Base-by-base conservation (phyloP, 2,113 vertebrate genomes). In the Anas platyrhynchos region DNA sequence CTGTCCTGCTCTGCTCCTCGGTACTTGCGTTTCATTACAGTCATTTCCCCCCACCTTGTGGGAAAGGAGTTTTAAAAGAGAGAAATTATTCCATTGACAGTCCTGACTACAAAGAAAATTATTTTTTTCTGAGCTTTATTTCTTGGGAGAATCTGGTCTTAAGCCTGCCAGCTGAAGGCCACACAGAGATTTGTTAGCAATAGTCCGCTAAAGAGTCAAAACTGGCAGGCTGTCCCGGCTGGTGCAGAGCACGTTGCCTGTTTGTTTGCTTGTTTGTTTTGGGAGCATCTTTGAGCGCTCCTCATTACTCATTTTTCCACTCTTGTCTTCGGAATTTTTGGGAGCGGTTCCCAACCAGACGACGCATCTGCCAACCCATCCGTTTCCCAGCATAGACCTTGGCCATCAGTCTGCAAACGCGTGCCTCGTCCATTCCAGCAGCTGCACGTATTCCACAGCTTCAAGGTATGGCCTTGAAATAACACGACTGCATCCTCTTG, bases 1-100 rank as follows among this genome's bases (percentile, higher is more conserved):
- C 84, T 91, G 89, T 73, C 93, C 96, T 66, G 82, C 44, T 38
- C 78, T 91, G 93, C 91, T 95, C 93, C 75, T 94, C 71, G 54
- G 2, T 69, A 82, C 83, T 91, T 92, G 77, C 50, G 78, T 95
- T 89, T 85, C 93, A 79, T 91, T 85, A n/a, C 29, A 43, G 78
- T 66, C 55, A 73, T 59, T 89, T 63, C 67, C 59, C 34, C 1
- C 27, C 56, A 3, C 55, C 41, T 55, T 77, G 75, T 62, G 62
- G 55, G 58, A 80, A 82, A 88, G 20, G 76, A 88, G 22, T 48
- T 93, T 88, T 62, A 71, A 61, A 71, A 43, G 43, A 81, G 52
- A 31, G 43, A 84, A 89, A 92, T 9, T 0, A 71, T 20, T 20
- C 58, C 34, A 13, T 5, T 20, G 68, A 7, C 36, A 26, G 62